Conservation (phyloP, 2,888 invertebrate species). For the Agrotis segetum region DNA sequence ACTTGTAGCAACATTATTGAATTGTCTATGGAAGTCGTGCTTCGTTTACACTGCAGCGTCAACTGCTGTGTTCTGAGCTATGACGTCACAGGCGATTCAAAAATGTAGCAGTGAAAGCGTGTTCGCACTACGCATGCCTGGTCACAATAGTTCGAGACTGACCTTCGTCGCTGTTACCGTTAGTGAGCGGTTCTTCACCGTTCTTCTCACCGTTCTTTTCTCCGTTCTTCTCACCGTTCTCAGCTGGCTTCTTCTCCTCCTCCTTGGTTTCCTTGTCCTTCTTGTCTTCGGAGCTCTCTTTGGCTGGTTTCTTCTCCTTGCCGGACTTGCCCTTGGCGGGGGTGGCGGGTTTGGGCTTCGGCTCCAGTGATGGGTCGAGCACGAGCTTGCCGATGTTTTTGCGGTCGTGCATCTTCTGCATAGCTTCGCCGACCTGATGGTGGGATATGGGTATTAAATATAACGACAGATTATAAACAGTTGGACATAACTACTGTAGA, state of each 20-base stretch:
- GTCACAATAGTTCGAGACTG: conserved; percentile 84
- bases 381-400: conserved; percentile 97
- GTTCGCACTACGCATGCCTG: conserved; percentile 80
- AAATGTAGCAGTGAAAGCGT: conserved; percentile 72
- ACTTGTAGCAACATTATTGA: conserved; percentile 28
- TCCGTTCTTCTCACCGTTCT: conserved; percentile 88
- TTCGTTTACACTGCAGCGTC: conserved; percentile 2
- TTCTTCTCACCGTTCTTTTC: conserved; percentile 82
- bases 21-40: conserved; percentile 9
- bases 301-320: conserved; percentile 93
- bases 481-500: neutral
- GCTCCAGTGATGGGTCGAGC: conserved; percentile 95
- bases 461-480: neutral
- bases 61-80: neutral
- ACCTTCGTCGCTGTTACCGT: conserved; percentile 91
- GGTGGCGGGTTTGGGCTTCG: conserved; percentile 95
- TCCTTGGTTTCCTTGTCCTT: conserved; percentile 92
- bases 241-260: conserved; percentile 87
- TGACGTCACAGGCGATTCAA: conserved; percentile 28
- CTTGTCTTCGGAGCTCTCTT: conserved; percentile 93
- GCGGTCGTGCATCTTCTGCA: conserved; percentile 98
- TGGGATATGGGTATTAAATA: conserved; percentile 1
- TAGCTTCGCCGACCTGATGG: conserved; percentile 95
- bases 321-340: conserved; percentile 94
- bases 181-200: conserved; percentile 89